These are phyloP conservation scores for Mylabris phalerata DNA, from an alignment of 1,140 invertebrate species.

Conservation along the genomic window DNA sequence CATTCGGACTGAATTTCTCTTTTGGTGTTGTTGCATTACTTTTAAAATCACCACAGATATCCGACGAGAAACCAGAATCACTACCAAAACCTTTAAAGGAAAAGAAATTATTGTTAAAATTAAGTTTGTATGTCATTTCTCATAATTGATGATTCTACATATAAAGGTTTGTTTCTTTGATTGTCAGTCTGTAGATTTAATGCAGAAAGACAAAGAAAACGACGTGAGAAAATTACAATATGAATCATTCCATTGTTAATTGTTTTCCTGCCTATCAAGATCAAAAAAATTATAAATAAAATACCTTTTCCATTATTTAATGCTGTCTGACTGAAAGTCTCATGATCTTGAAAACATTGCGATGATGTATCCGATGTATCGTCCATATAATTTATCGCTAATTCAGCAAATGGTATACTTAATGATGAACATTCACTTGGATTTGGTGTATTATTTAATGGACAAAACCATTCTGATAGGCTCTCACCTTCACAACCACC, in stretches of 20 bases:
- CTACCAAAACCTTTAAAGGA: constrained; percentile 34
- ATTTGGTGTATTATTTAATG: constrained; percentile 21
- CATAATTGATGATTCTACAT: not conserved
- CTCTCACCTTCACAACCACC: constrained; percentile 32
- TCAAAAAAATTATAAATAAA: not conserved
- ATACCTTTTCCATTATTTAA: constrained; percentile 18
- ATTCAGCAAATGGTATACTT: constrained; percentile 38
- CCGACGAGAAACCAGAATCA: constrained; percentile 42
- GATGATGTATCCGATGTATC: constrained; percentile 36
- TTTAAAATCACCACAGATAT: constrained; percentile 37
- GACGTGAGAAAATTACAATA: no score
- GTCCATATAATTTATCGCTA: constrained; percentile 41
- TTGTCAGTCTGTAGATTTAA: no score
- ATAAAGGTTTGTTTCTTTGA: no score
- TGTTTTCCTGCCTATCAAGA: not conserved
- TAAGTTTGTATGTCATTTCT: not conserved
- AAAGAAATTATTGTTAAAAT: not conserved
- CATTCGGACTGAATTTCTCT: constrained; percentile 37
- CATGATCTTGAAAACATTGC: constrained; percentile 19
- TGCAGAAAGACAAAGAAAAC: no score
- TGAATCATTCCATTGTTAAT: no score
- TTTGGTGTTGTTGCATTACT: constrained; percentile 38
- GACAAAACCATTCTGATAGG: constrained; percentile 40
- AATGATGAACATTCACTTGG: constrained; percentile 38
- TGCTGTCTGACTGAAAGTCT: constrained; percentile 19